Evolutionary conservation across 2,113 vertebrate genomes (phyloP).

Genomic region (Boleophthalmus pectinirostris): DNA sequence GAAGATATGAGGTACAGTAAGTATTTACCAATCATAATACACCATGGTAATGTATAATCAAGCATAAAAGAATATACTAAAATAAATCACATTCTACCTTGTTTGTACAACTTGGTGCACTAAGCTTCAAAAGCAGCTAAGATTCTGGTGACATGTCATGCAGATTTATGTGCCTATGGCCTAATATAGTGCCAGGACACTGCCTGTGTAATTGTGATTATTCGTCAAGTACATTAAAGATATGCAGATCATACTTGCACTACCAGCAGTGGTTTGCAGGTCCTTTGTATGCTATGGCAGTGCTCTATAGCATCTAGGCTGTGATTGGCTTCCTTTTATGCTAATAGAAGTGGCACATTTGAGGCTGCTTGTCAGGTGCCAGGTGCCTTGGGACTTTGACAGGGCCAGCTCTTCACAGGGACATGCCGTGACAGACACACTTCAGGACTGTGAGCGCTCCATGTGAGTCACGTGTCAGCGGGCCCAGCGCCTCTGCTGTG

Average conservation of each 20-base stretch:
- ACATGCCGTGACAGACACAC: slow-evolving; percentile 34
- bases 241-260: neutral
- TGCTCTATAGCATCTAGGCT: neutral
- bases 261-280: neutral
- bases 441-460: slow-evolving; percentile 21
- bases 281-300: neutral
- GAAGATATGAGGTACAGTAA: neutral
- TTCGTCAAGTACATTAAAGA: neutral
- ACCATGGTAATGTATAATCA: neutral
- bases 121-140: neutral
- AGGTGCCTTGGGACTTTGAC: slow-evolving; percentile 51
- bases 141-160: neutral
- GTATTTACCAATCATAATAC: no score
- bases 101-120: neutral
- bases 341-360: slow-evolving; percentile 28
- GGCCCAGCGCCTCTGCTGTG: slow-evolving; percentile 34
- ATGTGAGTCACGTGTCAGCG: slow-evolving; percentile 27
- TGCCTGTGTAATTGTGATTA: no score
- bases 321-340: neutral
- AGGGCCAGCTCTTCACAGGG: slow-evolving; percentile 28
- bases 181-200: neutral
- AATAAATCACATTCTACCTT: neutral
- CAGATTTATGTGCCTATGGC: neutral
- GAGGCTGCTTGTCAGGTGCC: slow-evolving; percentile 21
- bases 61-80: neutral